These are phyloP conservation scores for Cynopterus brachyotis DNA, from an alignment of 2,113 vertebrate genomes.

Conservation along the genomic window DNA sequence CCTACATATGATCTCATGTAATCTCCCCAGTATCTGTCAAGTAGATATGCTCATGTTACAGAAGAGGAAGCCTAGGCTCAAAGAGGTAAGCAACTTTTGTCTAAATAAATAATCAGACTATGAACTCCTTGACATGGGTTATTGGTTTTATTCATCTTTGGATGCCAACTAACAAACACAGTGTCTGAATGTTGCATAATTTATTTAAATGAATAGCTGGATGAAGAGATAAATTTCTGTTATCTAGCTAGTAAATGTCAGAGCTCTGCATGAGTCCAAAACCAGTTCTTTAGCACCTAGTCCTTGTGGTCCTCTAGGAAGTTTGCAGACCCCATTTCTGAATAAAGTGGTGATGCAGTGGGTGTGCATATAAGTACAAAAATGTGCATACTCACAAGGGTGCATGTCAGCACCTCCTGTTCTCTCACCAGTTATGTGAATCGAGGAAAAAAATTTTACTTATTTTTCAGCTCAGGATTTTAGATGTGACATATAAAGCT, in stretches of 20 bases:
- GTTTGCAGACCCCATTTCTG: neutral
- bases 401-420: neutral
- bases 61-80: neutral
- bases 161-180: neutral
- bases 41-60: neutral
- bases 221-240: neutral
- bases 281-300: neutral
- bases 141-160: constrained; percentile 13
- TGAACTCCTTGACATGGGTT: neutral
- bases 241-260: neutral
- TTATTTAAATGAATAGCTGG: constrained; percentile 1
- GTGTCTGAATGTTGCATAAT: neutral
- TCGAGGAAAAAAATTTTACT: neutral
- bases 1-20: neutral
- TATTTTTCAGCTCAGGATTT: neutral
- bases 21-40: neutral
- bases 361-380: neutral
- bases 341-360: neutral
- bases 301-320: neutral
- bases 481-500: neutral
- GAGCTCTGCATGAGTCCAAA: neutral
- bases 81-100: neutral
- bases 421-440: neutral
- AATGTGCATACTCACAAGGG: neutral
- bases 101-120: neutral